Base-by-base conservation (phyloP, 2,113 vertebrate genomes). In the Crocuta crocuta region DNA sequence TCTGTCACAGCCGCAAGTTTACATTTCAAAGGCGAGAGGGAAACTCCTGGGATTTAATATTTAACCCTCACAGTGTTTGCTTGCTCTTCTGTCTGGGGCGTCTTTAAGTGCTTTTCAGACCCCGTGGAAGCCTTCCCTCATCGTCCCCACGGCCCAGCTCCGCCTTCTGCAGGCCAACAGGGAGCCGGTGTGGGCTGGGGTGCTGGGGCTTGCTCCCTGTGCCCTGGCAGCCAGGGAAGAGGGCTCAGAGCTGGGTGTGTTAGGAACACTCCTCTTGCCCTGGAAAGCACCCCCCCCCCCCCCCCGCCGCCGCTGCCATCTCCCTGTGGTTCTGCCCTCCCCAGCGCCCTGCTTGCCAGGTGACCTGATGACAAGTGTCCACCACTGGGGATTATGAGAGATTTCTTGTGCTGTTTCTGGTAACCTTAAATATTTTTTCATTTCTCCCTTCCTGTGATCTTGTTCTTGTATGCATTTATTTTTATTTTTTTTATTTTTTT, bases 321-420 rank as follows among this genome's bases (percentile, higher is more conserved):
- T 2, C 7, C 39, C 53, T 33, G 55, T 0, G 0, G 43, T 53
- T 7, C 70, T 3, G 2, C 16, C 28, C 71, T 6, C 23, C 16
- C 43, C 7, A 0, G 2, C 1, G 1, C 50, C 35, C 53, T 17
- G 48, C 76, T 53, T 10, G 11, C 50, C n/a, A 10, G 5, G 81
- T 0, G 26, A 12, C 28, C 0, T 0, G 6, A 53, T 28, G 66
- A 31, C 2, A 0, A 12, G 11, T 10, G 11, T 8, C 70, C 23
- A 2, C 81, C 82, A 0, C 23, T 2, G 24, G 17, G 74, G 28
- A 48, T 50, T 31, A 6, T 0, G 17, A 50, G 68, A 45, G 0
- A 4, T 24, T 91, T 91, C 39, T 55, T 28, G 31, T 17, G 23
- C 45, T 80, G 33, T 79, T 86, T 74, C 13, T 6, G 9, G 63